A percentile compares a stretch with the other conserved stretches of the same genome.
phyloP scores from a whole-genome alignment of 2,888 invertebrate species.

The Agrochola lychnidis region DNA sequence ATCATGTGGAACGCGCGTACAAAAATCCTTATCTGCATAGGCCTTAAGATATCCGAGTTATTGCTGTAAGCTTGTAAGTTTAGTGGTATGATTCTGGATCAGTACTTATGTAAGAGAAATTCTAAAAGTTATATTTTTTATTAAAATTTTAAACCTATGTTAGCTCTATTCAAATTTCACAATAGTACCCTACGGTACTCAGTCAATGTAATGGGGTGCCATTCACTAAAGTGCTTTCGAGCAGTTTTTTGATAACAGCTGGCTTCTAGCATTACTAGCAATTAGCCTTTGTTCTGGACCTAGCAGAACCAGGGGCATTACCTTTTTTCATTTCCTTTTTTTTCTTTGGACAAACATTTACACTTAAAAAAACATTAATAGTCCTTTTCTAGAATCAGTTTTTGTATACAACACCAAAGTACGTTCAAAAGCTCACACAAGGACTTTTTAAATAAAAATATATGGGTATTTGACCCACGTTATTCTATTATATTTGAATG shows the following conservation, averaged over 20 bases:
- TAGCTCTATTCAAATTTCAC: slow-evolving; percentile 35
- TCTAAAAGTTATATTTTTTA: background rate
- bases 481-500: background rate
- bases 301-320: slow-evolving; percentile 5
- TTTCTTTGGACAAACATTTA: background rate
- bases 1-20: background rate
- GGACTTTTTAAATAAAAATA: background rate
- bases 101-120: background rate
- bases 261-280: slow-evolving; percentile 27
- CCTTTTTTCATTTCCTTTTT: background rate
- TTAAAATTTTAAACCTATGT: slow-evolving; percentile 3
- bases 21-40: background rate
- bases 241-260: slow-evolving; percentile 28
- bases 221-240: slow-evolving; percentile 27
- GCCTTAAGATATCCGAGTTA: slow-evolving; percentile 7
- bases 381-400: background rate
- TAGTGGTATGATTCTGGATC: slow-evolving; percentile 3
- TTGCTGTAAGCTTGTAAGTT: slow-evolving; percentile 26
- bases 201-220: slow-evolving; percentile 23
- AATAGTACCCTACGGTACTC: slow-evolving; percentile 26
- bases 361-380: background rate
- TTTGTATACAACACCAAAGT: background rate
- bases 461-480: background rate
- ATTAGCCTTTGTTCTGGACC: slow-evolving; percentile 37
- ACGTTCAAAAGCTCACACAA: slow-evolving; percentile 2